phyloP scores from a whole-genome alignment of 2,888 invertebrate species.

The Lydus trimaculatus region DNA sequence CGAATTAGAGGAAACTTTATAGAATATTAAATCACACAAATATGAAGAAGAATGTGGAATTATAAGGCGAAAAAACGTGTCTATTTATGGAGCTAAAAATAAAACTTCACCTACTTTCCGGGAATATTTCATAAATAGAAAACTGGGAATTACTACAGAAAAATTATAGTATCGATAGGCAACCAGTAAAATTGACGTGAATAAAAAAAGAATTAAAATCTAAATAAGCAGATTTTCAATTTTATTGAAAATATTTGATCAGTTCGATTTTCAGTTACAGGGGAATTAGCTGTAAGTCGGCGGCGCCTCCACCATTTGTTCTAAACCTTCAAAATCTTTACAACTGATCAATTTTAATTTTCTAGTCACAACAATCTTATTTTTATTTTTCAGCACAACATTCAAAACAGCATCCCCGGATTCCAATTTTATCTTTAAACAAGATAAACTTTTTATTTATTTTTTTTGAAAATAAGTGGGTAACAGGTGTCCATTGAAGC shows the following conservation, averaged over 20 bases:
- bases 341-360: no score
- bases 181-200: neutral
- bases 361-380: no score
- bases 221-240: no score
- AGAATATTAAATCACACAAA: neutral
- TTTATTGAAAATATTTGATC: no score
- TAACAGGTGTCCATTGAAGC: slow-evolving; percentile 10
- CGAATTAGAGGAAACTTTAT: neutral
- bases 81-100: neutral
- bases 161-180: neutral
- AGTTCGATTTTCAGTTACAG: no score
- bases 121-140: neutral
- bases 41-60: no score
- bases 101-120: neutral
- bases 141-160: neutral
- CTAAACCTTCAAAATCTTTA: neutral
- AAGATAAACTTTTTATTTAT: neutral
- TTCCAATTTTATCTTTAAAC: neutral
- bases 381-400: no score
- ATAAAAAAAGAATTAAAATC: no score
- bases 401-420: no score
- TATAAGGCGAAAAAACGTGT: neutral
- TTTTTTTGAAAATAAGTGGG: neutral
- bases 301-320: neutral
- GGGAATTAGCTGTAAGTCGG: no score